Evolutionary conservation across 2,797 vertebrate genomes (phyloP).

Genomic region (Lagothrix lagotricha): DNA sequence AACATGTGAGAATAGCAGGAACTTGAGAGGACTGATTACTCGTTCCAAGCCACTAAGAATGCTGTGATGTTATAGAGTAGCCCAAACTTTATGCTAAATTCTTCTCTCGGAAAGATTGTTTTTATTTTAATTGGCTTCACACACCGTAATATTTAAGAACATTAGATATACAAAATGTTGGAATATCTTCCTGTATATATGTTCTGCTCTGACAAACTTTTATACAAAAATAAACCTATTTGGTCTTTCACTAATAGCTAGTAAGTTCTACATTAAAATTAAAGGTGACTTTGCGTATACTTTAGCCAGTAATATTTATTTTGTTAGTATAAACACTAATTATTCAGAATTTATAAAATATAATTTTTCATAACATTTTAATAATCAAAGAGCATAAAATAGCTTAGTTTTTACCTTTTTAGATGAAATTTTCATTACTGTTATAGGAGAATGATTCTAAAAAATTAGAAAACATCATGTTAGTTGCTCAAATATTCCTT

Average conservation of each 20-base stretch:
- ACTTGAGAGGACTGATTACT: neutral
- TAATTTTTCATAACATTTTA: neutral
- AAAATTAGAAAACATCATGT: conserved; percentile 69
- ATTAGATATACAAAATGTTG: neutral
- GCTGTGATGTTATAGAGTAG: neutral
- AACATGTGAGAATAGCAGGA: neutral
- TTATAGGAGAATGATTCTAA: conserved; percentile 93
- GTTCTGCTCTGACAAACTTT: neutral
- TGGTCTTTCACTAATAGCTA: neutral
- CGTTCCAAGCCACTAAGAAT: neutral
- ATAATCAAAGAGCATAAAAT: conserved; percentile 33
- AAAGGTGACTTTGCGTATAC: neutral
- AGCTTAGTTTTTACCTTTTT: conserved; percentile 92
- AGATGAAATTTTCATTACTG: conserved; percentile 96
- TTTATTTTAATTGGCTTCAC: conserved; percentile 46
- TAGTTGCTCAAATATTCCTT: conserved; percentile 20
- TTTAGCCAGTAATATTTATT: neutral
- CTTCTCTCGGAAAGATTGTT: conserved; percentile 31
- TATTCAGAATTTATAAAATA: conserved; percentile 24
- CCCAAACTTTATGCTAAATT: neutral
- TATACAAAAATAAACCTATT: conserved; percentile 28
- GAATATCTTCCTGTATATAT: neutral
- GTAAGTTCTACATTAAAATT: neutral
- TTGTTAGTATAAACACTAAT: neutral
- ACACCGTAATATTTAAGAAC: conserved; percentile 11